Conservation (phyloP, 1,140 invertebrate genomes). For the Nebria ingens region DNA sequence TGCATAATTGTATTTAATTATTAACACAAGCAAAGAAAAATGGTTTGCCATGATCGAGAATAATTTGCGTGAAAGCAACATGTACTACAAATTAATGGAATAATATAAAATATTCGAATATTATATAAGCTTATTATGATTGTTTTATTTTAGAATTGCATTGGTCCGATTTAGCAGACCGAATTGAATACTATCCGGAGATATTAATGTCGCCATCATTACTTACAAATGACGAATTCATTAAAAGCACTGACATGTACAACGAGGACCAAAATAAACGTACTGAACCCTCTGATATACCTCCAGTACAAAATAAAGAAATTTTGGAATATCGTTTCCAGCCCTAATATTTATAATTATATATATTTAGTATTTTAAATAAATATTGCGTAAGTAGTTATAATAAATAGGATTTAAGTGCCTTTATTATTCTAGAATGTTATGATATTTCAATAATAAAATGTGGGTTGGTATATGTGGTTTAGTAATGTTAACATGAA, state of each 20-base stretch:
- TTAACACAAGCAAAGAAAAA: slow-evolving; percentile 5
- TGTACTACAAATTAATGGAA: slow-evolving; percentile 1
- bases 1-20: background rate
- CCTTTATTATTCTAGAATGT: no score
- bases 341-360: background rate
- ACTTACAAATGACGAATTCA: slow-evolving; percentile 10
- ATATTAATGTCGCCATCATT: slow-evolving; percentile 19
- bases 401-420: no score
- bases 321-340: background rate
- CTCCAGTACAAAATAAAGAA: background rate
- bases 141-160: slow-evolving; percentile 17
- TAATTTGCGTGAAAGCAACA: background rate
- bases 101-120: slow-evolving; percentile 7
- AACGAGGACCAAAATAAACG: background rate
- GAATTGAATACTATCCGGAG: slow-evolving; percentile 25
- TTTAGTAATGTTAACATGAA: background rate
- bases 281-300: background rate
- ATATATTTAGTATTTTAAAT: background rate
- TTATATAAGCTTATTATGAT: slow-evolving; percentile 7
- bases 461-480: background rate
- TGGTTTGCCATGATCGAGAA: slow-evolving; percentile 9
- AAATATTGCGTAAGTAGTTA: background rate
- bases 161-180: slow-evolving; percentile 22
- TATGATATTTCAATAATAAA: no score
- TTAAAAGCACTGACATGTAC: background rate